These are phyloP conservation scores for Syngnathus acus DNA, from an alignment of 2,797 vertebrate genomes.

Conservation along the genomic window DNA sequence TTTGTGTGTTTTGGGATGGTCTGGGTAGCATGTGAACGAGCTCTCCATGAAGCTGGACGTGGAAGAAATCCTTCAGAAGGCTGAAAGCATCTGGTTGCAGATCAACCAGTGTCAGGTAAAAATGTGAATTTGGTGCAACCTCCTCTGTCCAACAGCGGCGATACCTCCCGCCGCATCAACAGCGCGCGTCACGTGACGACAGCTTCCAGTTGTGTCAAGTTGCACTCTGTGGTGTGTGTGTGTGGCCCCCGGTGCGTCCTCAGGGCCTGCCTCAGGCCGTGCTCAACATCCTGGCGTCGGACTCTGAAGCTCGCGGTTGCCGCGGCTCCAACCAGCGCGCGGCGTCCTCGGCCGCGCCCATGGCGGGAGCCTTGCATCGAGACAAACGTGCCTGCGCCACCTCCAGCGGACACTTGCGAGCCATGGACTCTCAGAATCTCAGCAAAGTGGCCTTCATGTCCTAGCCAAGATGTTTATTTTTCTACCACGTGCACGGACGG, in stretches of 20 bases:
- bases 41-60: conserved; percentile 95
- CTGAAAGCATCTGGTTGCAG: conserved; percentile 89
- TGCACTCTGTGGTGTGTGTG: neutral
- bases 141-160: too few relatives aligned
- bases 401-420: conserved; percentile 65
- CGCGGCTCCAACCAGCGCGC: conserved; percentile 48
- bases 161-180: too few relatives aligned
- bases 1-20: neutral
- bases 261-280: conserved; percentile 86
- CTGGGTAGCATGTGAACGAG: conserved; percentile 88
- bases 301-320: conserved; percentile 49
- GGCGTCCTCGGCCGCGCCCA: conserved; percentile 11
- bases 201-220: neutral
- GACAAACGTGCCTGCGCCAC: conserved; percentile 41
- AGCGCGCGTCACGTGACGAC: too few relatives aligned
- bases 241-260: neutral
- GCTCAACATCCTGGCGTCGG: conserved; percentile 78
- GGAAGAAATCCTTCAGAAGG: conserved; percentile 86
- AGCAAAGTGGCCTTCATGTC: conserved; percentile 72
- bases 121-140: too few relatives aligned
- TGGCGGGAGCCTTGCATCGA: conserved; percentile 36
- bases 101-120: conserved; percentile 85
- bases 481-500: neutral
- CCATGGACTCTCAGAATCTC: conserved; percentile 53
- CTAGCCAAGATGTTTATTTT: conserved; percentile 28